Evolutionary conservation across 2,888 invertebrate genomes (phyloP).

Genomic region (Ophioninae sp.): DNA sequence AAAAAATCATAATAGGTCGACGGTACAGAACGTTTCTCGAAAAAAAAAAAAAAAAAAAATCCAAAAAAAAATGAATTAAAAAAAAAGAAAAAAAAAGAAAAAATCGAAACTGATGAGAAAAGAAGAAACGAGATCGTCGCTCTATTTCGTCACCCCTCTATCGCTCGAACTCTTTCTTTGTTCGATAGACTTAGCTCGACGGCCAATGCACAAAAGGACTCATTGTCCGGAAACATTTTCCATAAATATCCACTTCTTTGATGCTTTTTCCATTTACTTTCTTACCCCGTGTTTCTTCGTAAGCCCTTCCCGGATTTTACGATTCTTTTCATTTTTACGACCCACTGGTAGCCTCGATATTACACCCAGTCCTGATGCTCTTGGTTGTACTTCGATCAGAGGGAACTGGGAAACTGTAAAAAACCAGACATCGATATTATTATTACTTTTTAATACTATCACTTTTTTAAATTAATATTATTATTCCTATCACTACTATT

Average conservation of each 20-base stretch:
- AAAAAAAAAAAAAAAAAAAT: background rate
- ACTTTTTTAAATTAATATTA: too few species aligned
- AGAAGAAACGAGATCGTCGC: conserved; percentile 25
- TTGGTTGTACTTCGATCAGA: background rate
- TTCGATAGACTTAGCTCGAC: conserved; percentile 54
- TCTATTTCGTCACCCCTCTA: conserved; percentile 46
- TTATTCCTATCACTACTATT: too few species aligned
- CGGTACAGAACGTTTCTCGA: conserved; percentile 39
- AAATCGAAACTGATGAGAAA: background rate
- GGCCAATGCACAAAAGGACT: conserved; percentile 13
- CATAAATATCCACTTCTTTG: background rate
- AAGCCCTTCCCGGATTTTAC: background rate
- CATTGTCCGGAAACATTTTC: conserved; percentile 2
- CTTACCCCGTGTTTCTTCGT: background rate
- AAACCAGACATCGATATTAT: background rate
- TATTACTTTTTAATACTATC: background rate
- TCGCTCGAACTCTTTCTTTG: conserved; percentile 60
- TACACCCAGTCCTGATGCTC: background rate
- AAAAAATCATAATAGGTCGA: conserved; percentile 69
- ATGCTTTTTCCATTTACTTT: background rate
- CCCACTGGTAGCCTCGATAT: background rate
- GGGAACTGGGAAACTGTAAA: background rate
- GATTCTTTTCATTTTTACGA: background rate
- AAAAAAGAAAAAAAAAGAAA: conserved; percentile 37
- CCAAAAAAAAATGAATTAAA: conserved; percentile 24